Evolutionary conservation across 92 coral and sea anemone species (phyloP).

Genomic region (Epizoanthus ramosus): DNA sequence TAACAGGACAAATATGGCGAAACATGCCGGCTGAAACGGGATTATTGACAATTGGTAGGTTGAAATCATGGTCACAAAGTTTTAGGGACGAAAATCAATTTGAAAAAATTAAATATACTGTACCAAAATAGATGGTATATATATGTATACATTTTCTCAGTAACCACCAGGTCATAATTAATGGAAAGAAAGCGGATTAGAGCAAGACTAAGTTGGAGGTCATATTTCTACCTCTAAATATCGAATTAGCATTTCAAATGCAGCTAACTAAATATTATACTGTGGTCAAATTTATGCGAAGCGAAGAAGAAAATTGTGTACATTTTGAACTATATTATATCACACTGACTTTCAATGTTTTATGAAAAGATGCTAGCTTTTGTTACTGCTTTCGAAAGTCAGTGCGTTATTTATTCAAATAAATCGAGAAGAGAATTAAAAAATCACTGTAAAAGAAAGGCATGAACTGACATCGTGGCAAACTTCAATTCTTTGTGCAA

Average conservation of each 20-base stretch:
- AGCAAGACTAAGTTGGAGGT: background rate
- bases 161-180: background rate
- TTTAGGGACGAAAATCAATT: background rate
- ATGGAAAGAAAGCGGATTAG: background rate
- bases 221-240: background rate
- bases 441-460: background rate
- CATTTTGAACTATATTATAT: too few species aligned
- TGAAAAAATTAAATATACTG: background rate
- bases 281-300: constrained; percentile 13
- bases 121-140: background rate
- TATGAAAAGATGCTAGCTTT: too few species aligned
- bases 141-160: background rate
- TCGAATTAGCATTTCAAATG: constrained; percentile 18
- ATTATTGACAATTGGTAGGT: too few species aligned
- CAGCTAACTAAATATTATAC: background rate
- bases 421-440: background rate
- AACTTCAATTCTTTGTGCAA: background rate
- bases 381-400: too few species aligned
- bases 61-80: background rate
- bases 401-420: constrained; percentile 1
- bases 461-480: background rate
- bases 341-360: too few species aligned
- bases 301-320: background rate
- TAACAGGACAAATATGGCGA: too few species aligned
- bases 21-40: too few species aligned